A percentile compares a stretch with the other conserved stretches of the same genome.
These are phyloP conservation scores for Drosophila mauritiana DNA, from an alignment of 1,140 invertebrate genomes.

Conservation along the genomic window DNA sequence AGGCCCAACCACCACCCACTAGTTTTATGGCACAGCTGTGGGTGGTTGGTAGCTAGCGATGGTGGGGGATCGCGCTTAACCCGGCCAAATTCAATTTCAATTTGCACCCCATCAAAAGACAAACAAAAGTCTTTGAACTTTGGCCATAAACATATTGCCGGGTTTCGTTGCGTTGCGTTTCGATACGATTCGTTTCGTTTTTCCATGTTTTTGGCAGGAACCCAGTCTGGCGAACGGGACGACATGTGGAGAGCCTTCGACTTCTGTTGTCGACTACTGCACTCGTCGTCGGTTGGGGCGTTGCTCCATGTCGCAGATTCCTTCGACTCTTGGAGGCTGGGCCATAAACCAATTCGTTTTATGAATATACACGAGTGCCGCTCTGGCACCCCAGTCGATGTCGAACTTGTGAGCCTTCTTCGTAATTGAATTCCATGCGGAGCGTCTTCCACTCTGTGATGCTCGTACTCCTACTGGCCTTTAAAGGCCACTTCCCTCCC, in stretches of 20 bases:
- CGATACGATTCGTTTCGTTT: background rate
- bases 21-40: background rate
- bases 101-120: conserved; percentile 79
- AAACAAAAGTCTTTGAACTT: conserved; percentile 82
- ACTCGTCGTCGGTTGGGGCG: conserved; percentile 40
- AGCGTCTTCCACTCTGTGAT: conserved; percentile 31
- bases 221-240: conserved; percentile 50
- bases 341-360: conserved; percentile 53
- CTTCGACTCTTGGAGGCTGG: conserved; percentile 7
- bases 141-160: conserved; percentile 73
- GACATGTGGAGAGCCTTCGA: conserved; percentile 57
- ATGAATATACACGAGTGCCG: conserved; percentile 36
- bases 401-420: conserved; percentile 1
- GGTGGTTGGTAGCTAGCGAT: background rate
- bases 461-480: background rate
- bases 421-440: conserved; percentile 69
- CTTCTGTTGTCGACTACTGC: conserved; percentile 63
- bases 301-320: conserved; percentile 44
- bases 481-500: background rate
- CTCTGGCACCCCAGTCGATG: conserved; percentile 50
- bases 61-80: conserved; percentile 8
- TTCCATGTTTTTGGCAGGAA: conserved; percentile 49
- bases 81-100: conserved; percentile 73
- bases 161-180: background rate
- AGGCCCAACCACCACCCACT: background rate